Percentiles rank a stretch among this genome's conserved stretches.
Conservation (phyloP, 1,140 invertebrate species). For the Panagrolaimus sp. region DNA sequence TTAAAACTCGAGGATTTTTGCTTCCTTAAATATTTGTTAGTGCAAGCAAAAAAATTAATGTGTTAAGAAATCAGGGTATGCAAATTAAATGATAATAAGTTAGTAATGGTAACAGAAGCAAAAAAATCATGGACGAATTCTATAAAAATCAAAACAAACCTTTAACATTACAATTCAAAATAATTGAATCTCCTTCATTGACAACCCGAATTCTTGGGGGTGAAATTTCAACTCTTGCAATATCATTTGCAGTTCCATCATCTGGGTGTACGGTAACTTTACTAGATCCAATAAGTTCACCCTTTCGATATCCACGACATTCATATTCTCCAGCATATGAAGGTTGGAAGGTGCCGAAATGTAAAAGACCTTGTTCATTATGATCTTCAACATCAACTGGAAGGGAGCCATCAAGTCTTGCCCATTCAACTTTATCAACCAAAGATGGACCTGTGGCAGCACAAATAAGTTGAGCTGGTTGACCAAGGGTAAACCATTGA, state of each 20-base stretch:
- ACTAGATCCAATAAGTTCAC: slow-evolving; percentile 50
- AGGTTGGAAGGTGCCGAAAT: slow-evolving; percentile 56
- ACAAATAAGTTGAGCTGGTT: slow-evolving; percentile 53
- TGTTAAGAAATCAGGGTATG: too few species aligned
- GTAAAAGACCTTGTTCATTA: slow-evolving; percentile 53
- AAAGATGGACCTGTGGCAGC: slow-evolving; percentile 52
- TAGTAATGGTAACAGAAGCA: too few species aligned
- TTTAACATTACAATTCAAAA: slow-evolving; percentile 55
- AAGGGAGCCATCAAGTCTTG: slow-evolving; percentile 37
- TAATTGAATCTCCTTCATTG: slow-evolving; percentile 57
- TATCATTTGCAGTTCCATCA: slow-evolving; percentile 31
- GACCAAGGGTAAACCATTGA: slow-evolving; percentile 53
- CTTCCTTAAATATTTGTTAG: slow-evolving; percentile 10
- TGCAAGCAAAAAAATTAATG: slow-evolving; percentile 14
- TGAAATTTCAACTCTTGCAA: slow-evolving; percentile 52
- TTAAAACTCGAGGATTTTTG: neutral
- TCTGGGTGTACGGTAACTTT: slow-evolving; percentile 48
- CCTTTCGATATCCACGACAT: slow-evolving; percentile 53
- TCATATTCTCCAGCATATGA: slow-evolving; percentile 57
- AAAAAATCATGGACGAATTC: neutral
- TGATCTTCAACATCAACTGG: slow-evolving; percentile 54
- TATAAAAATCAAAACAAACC: slow-evolving; percentile 37
- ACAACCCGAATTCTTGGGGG: slow-evolving; percentile 54
- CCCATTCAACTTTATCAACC: slow-evolving; percentile 55
- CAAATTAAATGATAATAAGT: too few species aligned